Conservation (phyloP, 1,140 invertebrate genomes). For the Campoletis sonorensis region DNA sequence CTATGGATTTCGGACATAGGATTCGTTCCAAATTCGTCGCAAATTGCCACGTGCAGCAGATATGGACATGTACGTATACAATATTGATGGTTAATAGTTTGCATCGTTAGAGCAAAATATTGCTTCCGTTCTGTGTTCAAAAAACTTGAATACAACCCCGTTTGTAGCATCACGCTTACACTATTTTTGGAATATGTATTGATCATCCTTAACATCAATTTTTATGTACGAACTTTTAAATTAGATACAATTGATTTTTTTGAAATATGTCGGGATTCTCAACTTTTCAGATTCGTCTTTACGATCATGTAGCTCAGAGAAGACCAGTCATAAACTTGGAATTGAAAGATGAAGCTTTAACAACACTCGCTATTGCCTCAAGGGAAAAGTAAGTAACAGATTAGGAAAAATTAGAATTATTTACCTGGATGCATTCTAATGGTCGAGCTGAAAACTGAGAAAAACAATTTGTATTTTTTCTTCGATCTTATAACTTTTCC, state of each 20-base stretch:
- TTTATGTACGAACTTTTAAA: no score
- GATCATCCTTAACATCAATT: no score
- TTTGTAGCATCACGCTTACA: no score
- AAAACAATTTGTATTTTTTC: background rate
- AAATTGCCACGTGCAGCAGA: constrained; percentile 68
- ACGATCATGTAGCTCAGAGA: constrained; percentile 76
- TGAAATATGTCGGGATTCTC: constrained; percentile 34
- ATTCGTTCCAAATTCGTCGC: constrained; percentile 77
- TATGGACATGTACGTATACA: constrained; percentile 66
- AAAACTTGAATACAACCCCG: no score
- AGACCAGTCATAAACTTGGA: constrained; percentile 75
- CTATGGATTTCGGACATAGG: constrained; percentile 82
- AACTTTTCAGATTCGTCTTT: constrained; percentile 71
- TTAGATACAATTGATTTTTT: background rate
- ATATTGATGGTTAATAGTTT: background rate
- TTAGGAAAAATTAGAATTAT: constrained; percentile 37
- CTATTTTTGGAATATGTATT: no score
- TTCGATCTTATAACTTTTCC: background rate
- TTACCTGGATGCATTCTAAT: no score
- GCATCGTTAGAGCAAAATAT: background rate
- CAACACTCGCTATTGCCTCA: constrained; percentile 63
- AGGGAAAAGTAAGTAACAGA: constrained; percentile 68
- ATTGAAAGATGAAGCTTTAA: constrained; percentile 67
- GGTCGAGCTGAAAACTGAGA: no score
- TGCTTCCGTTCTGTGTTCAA: no score